Evolutionary conservation across 2,113 vertebrate species (phyloP).

Genomic region (Gymnogyps californianus): DNA sequence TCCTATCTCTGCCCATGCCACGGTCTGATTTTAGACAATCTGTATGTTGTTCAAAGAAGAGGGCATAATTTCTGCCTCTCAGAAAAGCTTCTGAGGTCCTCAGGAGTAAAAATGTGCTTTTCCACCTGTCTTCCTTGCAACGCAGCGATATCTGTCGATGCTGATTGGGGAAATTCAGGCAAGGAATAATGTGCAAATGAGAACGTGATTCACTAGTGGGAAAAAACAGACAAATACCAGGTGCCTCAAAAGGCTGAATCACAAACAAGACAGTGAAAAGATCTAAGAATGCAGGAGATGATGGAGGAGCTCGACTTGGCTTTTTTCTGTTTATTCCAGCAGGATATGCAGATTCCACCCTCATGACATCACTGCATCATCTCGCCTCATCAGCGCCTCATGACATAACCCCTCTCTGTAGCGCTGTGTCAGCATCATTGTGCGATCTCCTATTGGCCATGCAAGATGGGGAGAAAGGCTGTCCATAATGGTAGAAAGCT

Average conservation of each 20-base stretch:
- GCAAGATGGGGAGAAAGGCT: not conserved
- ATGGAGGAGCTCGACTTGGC: not conserved
- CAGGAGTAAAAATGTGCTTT: not conserved
- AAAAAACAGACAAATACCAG: not conserved
- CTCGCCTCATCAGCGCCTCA: not conserved
- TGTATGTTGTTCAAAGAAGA: not conserved
- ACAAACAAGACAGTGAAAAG: not conserved
- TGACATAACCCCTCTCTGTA: not conserved
- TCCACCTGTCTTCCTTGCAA: not conserved
- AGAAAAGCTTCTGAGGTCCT: not conserved
- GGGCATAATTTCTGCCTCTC: not conserved
- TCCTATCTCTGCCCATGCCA: not conserved
- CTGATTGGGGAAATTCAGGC: not conserved
- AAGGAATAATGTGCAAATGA: not conserved
- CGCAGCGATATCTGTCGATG: not conserved
- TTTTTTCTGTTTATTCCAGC: not conserved
- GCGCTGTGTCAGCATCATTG: not conserved
- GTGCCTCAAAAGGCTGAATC: constrained; percentile 15
- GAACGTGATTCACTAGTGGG: not conserved
- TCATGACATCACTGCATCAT: constrained; percentile 8
- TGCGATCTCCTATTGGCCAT: not conserved
- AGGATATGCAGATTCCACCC: constrained; percentile 8
- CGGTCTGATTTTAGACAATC: not conserved
- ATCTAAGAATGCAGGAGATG: not conserved
- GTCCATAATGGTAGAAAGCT: not conserved